phyloP scores from a whole-genome alignment of 2,113 vertebrate species.

The Gymnarchus niloticus region DNA sequence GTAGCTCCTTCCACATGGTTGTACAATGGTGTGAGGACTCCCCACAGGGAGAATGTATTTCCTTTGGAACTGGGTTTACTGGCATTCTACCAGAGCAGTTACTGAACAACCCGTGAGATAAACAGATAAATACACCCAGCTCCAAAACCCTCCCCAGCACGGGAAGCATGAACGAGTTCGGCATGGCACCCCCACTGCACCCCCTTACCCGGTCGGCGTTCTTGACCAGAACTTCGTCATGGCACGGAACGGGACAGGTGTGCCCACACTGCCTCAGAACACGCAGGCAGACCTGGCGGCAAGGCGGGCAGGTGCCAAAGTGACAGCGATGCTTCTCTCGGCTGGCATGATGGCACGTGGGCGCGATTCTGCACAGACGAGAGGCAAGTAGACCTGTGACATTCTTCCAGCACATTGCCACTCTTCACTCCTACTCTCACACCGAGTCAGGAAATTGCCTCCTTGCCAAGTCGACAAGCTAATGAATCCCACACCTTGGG shows the following conservation, averaged over 20 bases:
- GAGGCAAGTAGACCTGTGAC: background rate
- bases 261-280: constrained; percentile 56
- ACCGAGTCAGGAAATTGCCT: constrained; percentile 2
- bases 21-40: no score
- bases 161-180: background rate
- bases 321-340: constrained; percentile 78
- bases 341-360: constrained; percentile 73
- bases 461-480: background rate
- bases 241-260: constrained; percentile 69
- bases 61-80: background rate
- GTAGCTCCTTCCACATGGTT: no score
- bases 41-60: background rate
- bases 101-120: background rate
- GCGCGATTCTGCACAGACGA: constrained; percentile 51
- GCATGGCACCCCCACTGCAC: background rate
- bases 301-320: constrained; percentile 70
- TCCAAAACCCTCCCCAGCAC: background rate
- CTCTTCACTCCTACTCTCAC: background rate
- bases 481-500: background rate
- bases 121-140: background rate
- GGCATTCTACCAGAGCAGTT: background rate
- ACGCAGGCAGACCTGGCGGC: constrained; percentile 68
- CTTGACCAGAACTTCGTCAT: constrained; percentile 76
- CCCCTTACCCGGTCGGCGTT: constrained; percentile 64
- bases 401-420: background rate